phyloP scores from a whole-genome alignment of 2,797 vertebrate species.

The Halcyon smyrnensis region DNA sequence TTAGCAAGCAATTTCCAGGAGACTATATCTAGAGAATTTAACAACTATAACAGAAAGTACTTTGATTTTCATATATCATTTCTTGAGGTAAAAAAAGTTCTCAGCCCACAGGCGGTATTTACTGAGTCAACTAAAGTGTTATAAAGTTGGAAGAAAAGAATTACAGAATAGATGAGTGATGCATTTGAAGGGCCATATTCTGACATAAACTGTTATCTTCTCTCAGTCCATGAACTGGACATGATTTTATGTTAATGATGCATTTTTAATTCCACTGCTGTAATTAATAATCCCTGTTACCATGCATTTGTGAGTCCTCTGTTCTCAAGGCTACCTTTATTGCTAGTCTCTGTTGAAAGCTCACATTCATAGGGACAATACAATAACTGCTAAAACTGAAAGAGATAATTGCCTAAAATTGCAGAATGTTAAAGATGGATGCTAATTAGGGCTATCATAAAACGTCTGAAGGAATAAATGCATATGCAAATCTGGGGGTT shows the following conservation, averaged over 20 bases:
- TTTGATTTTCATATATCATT: neutral
- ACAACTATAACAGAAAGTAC: neutral
- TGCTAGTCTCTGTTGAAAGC: conserved; percentile 6
- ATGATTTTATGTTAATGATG: conserved; percentile 55
- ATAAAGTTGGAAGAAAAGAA: conserved; percentile 44
- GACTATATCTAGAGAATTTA: neutral
- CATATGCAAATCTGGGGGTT: neutral
- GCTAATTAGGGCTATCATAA: conserved; percentile 60
- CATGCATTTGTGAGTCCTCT: conserved; percentile 34
- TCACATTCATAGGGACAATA: conserved; percentile 33
- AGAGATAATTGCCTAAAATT: conserved; percentile 56
- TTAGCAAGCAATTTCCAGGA: neutral
- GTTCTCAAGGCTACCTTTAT: conserved; percentile 60
- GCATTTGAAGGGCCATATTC: conserved; percentile 15
- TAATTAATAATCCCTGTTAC: conserved; percentile 64
- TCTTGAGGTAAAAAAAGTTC: neutral
- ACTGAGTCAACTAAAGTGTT: neutral
- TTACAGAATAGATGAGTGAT: neutral
- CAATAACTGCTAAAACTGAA: conserved; percentile 63
- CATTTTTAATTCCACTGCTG: conserved; percentile 58
- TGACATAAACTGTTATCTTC: neutral
- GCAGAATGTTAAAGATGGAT: conserved; percentile 37
- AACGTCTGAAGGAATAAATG: conserved; percentile 54
- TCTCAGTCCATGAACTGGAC: neutral
- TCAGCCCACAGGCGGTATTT: neutral